A percentile compares a stretch with the other conserved stretches of the same genome.
Evolutionary conservation across 2,888 invertebrate genomes (phyloP).

Genomic region (Carcina quercana): DNA sequence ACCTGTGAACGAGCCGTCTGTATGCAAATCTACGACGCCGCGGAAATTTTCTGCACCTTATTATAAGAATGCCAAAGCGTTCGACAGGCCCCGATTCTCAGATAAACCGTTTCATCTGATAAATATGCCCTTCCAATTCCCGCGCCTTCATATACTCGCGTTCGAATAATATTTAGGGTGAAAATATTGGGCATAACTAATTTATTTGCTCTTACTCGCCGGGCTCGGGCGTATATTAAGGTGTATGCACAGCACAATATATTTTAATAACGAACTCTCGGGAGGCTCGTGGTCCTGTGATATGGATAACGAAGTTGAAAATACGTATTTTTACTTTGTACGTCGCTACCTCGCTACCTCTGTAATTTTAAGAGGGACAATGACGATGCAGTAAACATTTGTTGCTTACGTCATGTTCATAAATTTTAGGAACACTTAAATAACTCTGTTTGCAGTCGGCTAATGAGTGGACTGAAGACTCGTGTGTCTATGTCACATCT

Average conservation of each 20-base stretch:
- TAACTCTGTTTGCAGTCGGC: too few species aligned
- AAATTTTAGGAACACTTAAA: constrained; percentile 39
- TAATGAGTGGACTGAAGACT: too few species aligned
- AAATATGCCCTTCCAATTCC: constrained; percentile 66
- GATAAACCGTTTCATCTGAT: constrained; percentile 57
- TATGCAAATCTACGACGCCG: constrained; percentile 56
- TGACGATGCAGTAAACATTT: constrained; percentile 33
- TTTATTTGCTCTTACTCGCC: constrained; percentile 52
- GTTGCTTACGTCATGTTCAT: constrained; percentile 32
- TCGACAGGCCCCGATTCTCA: constrained; percentile 29
- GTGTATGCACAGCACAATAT: constrained; percentile 64
- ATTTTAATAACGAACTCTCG: constrained; percentile 69
- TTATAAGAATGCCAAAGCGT: constrained; percentile 55
- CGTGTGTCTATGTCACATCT: too few species aligned
- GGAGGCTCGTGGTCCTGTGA: constrained; percentile 47
- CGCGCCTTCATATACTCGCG: constrained; percentile 49
- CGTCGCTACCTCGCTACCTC: constrained; percentile 40
- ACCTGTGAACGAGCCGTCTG: constrained; percentile 57
- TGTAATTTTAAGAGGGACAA: constrained; percentile 38
- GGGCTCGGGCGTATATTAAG: constrained; percentile 41
- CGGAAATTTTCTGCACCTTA: constrained; percentile 63
- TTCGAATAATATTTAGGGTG: constrained; percentile 64
- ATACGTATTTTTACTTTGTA: constrained; percentile 64
- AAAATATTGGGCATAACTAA: constrained; percentile 67
- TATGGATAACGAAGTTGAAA: constrained; percentile 59